These are phyloP conservation scores for Syritta pipiens DNA, from an alignment of 2,888 invertebrate species.

Conservation along the genomic window DNA sequence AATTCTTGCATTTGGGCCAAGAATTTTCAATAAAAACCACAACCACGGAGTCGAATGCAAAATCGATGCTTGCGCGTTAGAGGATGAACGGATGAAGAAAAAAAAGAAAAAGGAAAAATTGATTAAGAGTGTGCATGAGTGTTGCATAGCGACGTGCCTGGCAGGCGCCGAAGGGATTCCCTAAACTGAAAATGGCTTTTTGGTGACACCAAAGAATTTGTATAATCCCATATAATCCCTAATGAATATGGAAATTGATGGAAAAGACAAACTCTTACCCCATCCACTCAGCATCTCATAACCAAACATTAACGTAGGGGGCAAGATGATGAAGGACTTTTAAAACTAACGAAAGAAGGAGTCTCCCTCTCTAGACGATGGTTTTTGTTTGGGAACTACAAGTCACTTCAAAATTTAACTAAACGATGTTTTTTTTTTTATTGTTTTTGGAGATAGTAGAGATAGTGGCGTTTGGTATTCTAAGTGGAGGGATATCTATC, in stretches of 20 bases:
- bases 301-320: conserved; percentile 12
- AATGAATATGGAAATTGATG: conserved; percentile 54
- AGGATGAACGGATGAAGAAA: no score
- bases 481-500: not conserved
- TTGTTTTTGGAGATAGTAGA: not conserved
- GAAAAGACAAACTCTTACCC: not conserved
- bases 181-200: conserved; percentile 11
- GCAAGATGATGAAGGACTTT: conserved; percentile 35
- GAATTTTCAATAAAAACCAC: conserved; percentile 21
- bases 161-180: conserved; percentile 26
- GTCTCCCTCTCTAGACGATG: not conserved
- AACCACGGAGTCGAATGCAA: conserved; percentile 10
- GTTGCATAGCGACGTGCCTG: conserved; percentile 1
- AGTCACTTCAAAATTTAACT: conserved; percentile 47
- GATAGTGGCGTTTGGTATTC: conserved; percentile 14
- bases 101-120: not conserved
- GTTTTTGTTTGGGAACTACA: conserved; percentile 27
- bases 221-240: conserved; percentile 43
- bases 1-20: conserved; percentile 60
- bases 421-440: not conserved
- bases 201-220: conserved; percentile 46
- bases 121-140: not conserved
- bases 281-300: conserved; percentile 6
- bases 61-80: no score
- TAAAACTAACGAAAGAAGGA: conserved; percentile 22